Base-by-base conservation (phyloP, 2,113 vertebrate species). In the Monopterus albus region DNA sequence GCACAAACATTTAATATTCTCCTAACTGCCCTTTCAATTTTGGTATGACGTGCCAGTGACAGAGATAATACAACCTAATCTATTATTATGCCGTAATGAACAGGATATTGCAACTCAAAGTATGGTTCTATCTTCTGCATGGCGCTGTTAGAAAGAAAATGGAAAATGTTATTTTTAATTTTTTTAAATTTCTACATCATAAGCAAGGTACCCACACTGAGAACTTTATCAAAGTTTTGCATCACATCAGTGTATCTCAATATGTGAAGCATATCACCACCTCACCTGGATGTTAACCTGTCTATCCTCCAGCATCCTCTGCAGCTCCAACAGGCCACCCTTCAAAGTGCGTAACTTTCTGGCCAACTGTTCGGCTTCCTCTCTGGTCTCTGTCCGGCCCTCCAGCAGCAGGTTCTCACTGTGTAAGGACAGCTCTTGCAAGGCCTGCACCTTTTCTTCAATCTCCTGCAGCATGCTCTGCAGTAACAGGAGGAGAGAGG, bases 391-490 rank as follows among this genome's bases (percentile, higher is more conserved):
- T 0, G 92, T 86, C 60, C 94, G 95, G 35, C 96, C 95, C 84
- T 97, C 96, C 93, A 96, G 91, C 62, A 96, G 91, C 84, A 98
- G 94, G 87, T 94, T 97, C 56, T 98, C 96, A 0, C 95, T 97
- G 91, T 95, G 96, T 67, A 97, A 90, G 0, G 95, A 95, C 60
- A 99, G 93, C 91, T 98, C 96, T 0, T 96, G 96, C 50, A 99
- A 87, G 67, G 93, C 92, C 84, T 90, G 85, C 77, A 98, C 96
- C 85, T 98, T 99, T 92, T 96, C 95, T 31, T 99, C 98, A 12
- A 99, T 98, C 87, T 99, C 97, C 92, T 94, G 84, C 82, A 99
- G 90, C 96, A 98, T 98, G 89, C 96, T 96, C 97, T 99, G 93
- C 61, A 93, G 87, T 15, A 93, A 91, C 83, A 94, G 87, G 87